These are phyloP conservation scores for Aspidoscelis tigris DNA, from an alignment of 2,113 vertebrate genomes.

Conservation along the genomic window DNA sequence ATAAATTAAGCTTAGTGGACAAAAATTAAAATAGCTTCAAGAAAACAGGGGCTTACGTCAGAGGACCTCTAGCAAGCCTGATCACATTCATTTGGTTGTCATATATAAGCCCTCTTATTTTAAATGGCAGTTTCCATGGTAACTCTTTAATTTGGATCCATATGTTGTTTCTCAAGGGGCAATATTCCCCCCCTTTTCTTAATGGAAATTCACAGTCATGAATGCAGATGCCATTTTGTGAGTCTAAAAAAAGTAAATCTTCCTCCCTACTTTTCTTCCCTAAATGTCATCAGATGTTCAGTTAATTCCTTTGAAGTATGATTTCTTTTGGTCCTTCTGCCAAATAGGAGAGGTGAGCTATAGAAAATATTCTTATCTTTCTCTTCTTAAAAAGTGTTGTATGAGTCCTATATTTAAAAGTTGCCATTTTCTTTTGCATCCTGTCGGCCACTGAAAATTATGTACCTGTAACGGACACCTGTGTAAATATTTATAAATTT, in stretches of 20 bases:
- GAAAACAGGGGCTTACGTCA: constrained; percentile 34
- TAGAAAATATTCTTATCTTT: constrained; percentile 28
- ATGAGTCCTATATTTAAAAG: constrained; percentile 22
- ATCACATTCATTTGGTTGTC: constrained; percentile 51
- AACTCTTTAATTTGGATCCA: constrained; percentile 62
- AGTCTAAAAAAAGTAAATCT: constrained; percentile 49
- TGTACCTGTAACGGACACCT: constrained; percentile 12
- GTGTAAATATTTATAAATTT: constrained; percentile 24
- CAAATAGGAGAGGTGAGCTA: constrained; percentile 44
- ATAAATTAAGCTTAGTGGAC: constrained; percentile 45
- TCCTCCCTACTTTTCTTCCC: constrained; percentile 46
- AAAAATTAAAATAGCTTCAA: constrained; percentile 25
- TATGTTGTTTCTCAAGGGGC: constrained; percentile 51
- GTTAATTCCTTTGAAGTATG: constrained; percentile 63
- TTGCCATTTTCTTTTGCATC: neutral
- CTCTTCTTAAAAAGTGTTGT: neutral
- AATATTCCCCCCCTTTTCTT: constrained; percentile 45
- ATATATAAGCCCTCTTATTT: constrained; percentile 38
- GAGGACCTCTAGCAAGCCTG: constrained; percentile 18
- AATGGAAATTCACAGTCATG: constrained; percentile 67
- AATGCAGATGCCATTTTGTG: constrained; percentile 63
- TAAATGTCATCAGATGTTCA: constrained; percentile 65
- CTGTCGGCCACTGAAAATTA: neutral
- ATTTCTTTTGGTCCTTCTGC: constrained; percentile 45
- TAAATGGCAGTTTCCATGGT: constrained; percentile 66